Evolutionary conservation across 2,888 invertebrate genomes (phyloP).

Genomic region (Acanthosepion pharaonis): DNA sequence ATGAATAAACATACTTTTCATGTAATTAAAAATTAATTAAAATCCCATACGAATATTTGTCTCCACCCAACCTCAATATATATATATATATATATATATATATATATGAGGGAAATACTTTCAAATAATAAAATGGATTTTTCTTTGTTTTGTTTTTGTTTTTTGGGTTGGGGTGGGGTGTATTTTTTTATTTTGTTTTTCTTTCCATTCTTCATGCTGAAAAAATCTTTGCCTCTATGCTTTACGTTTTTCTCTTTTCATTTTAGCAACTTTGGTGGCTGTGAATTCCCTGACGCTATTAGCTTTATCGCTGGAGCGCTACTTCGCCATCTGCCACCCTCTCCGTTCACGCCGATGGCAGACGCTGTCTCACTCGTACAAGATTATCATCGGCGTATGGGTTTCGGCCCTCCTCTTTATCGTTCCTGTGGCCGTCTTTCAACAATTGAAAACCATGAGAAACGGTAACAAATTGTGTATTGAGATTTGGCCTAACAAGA

Average conservation of each 20-base stretch:
- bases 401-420: slow-evolving; percentile 80
- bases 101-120: neutral
- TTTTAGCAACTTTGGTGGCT: slow-evolving; percentile 84
- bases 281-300: slow-evolving; percentile 86
- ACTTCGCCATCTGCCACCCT: slow-evolving; percentile 86
- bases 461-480: slow-evolving; percentile 59
- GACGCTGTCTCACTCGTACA: slow-evolving; percentile 82
- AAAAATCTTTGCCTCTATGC: neutral
- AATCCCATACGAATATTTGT: too few relatives aligned
- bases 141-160: slow-evolving; percentile 77
- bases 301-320: slow-evolving; percentile 85
- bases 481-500: slow-evolving; percentile 63
- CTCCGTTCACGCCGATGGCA: slow-evolving; percentile 84
- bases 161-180: neutral
- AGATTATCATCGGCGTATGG: slow-evolving; percentile 74
- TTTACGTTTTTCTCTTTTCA: slow-evolving; percentile 47
- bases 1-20: too few relatives aligned
- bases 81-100: neutral
- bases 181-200: neutral
- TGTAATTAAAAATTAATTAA: too few relatives aligned
- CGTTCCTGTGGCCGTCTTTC: slow-evolving; percentile 79
- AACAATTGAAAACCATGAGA: slow-evolving; percentile 57
- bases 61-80: too few relatives aligned
- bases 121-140: neutral
- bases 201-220: neutral